phyloP scores from a whole-genome alignment of 2,113 vertebrate genomes.

The Chaetodon trifascialis region DNA sequence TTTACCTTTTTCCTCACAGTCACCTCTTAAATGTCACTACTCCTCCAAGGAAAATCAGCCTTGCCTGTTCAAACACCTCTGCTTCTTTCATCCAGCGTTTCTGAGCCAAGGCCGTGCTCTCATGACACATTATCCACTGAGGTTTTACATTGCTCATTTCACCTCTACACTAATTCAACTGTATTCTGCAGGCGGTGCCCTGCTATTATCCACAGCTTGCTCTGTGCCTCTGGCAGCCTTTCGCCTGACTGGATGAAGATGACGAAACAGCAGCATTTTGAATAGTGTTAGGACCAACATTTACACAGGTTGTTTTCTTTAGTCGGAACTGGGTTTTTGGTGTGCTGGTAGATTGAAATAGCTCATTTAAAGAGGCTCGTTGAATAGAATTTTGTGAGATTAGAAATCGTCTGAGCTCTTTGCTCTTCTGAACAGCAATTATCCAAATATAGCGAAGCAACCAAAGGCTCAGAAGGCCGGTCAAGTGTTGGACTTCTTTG shows the following conservation, averaged over 20 bases:
- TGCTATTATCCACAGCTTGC: not conserved
- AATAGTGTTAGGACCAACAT: not conserved
- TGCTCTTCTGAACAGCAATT: not conserved
- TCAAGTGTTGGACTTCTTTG: not conserved
- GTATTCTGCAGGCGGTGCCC: constrained; percentile 6
- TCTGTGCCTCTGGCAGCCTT: constrained; percentile 2
- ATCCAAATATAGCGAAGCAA: not conserved
- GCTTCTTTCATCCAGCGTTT: constrained; percentile 20
- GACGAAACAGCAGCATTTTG: not conserved
- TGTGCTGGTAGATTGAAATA: not conserved
- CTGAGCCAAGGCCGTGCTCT: not conserved
- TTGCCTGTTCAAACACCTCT: constrained; percentile 10
- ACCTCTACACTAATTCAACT: constrained; percentile 16
- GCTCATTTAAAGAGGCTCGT: not conserved
- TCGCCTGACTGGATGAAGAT: not conserved
- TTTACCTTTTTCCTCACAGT: not conserved
- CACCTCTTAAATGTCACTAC: constrained; percentile 48
- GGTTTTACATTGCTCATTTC: constrained; percentile 22
- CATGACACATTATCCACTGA: constrained; percentile 28
- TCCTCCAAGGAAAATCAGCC: constrained; percentile 13
- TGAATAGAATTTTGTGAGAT: not conserved
- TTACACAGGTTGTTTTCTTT: not conserved
- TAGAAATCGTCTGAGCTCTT: not conserved
- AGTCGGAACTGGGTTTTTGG: not conserved
- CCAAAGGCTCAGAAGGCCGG: too few species aligned